A percentile compares a stretch with the other conserved stretches of the same genome.
Evolutionary conservation across 2,797 vertebrate genomes (phyloP).

Genomic region (Mastacembelus armatus): DNA sequence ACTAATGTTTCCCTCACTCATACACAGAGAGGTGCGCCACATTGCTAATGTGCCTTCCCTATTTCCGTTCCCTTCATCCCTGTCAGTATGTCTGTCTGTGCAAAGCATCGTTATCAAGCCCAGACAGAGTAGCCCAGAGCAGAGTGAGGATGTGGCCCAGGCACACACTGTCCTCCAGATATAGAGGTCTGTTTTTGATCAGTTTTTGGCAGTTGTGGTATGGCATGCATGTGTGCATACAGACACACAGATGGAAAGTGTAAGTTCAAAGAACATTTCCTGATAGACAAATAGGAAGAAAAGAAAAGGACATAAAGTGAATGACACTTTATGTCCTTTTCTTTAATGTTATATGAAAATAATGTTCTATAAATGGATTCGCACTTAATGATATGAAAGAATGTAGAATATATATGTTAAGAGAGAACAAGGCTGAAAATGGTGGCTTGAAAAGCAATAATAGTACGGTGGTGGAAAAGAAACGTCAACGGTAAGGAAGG

Average conservation of each 20-base stretch:
- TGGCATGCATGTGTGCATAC: constrained; percentile 13
- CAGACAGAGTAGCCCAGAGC: constrained; percentile 72
- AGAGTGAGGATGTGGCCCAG: constrained; percentile 70
- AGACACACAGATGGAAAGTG: constrained; percentile 13
- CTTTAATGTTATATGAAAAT: constrained; percentile 3
- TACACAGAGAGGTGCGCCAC: constrained; percentile 15
- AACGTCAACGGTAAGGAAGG: constrained; percentile 26
- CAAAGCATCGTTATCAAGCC: constrained; percentile 71
- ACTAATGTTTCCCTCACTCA: constrained; percentile 23
- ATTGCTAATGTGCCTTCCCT: constrained; percentile 17
- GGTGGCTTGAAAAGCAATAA: constrained; percentile 2
- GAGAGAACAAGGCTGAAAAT: not conserved
- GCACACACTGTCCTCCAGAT: constrained; percentile 70
- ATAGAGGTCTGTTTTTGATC: constrained; percentile 70
- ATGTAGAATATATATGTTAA: not conserved
- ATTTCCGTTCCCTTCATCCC: constrained; percentile 41
- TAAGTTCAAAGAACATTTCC: constrained; percentile 16
- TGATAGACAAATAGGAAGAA: constrained; percentile 34
- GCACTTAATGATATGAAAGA: not conserved
- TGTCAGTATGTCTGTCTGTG: constrained; percentile 52
- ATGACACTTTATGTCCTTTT: no score
- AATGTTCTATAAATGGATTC: constrained; percentile 7
- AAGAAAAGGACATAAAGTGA: constrained; percentile 15
- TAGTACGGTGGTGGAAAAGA: not conserved
- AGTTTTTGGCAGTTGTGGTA: constrained; percentile 58